Conservation (phyloP, 2,797 vertebrate genomes). For the Myripristis jacobus region DNA sequence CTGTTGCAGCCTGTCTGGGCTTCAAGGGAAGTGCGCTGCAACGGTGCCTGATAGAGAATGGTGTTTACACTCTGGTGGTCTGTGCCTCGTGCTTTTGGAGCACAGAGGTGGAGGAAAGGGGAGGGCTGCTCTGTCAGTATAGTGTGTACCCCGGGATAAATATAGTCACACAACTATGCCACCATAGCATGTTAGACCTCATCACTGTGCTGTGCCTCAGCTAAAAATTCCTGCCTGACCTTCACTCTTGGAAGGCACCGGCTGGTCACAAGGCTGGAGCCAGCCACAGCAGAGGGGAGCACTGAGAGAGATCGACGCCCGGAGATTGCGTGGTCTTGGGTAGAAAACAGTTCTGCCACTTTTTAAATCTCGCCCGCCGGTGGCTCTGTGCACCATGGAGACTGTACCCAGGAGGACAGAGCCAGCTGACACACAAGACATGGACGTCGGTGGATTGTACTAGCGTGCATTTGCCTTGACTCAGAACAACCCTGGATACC, state of each 20-base stretch:
- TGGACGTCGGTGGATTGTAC: constrained; percentile 62
- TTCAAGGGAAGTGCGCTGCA: constrained; percentile 16
- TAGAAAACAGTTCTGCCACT: constrained; percentile 66
- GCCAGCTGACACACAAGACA: constrained; percentile 57
- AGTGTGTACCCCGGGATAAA: constrained; percentile 93
- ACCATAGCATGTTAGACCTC: constrained; percentile 87
- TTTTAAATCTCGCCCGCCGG: constrained; percentile 61
- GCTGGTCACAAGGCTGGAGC: constrained; percentile 81
- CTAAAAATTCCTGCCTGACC: constrained; percentile 94
- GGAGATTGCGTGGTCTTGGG: constrained; percentile 49
- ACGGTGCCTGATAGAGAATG: constrained; percentile 24
- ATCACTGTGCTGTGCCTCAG: constrained; percentile 87
- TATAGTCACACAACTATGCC: constrained; percentile 90
- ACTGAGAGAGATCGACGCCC: constrained; percentile 24
- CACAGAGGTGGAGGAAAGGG: constrained; percentile 80
- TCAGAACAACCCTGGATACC: constrained; percentile 69
- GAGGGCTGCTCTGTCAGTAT: constrained; percentile 90
- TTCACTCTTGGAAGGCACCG: constrained; percentile 87
- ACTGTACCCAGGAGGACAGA: constrained; percentile 59
- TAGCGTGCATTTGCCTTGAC: constrained; percentile 50
- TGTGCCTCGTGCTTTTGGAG: constrained; percentile 60
- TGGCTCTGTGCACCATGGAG: constrained; percentile 68
- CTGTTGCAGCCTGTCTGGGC: background rate
- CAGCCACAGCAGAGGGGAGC: constrained; percentile 62
- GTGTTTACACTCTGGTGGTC: constrained; percentile 73